phyloP scores from a whole-genome alignment of 2,888 invertebrate genomes.

The Leptopilina myrica region DNA sequence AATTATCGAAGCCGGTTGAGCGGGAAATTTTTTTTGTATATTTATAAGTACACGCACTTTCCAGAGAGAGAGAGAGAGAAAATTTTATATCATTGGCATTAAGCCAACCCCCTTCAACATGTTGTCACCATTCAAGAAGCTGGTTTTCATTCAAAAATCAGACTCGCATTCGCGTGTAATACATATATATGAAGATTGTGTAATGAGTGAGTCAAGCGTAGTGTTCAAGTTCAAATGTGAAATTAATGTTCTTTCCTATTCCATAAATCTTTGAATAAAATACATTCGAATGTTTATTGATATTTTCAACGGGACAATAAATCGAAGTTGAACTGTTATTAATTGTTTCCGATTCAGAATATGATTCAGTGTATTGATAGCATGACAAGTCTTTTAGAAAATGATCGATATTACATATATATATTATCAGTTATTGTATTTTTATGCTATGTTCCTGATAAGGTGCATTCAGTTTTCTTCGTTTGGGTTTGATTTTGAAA shows the following conservation, averaged over 20 bases:
- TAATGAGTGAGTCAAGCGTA: conserved; percentile 1
- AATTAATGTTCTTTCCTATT: conserved; percentile 13
- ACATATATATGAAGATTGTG: not conserved
- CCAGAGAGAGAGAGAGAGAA: not conserved
- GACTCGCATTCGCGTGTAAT: not conserved
- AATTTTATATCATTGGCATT: conserved; percentile 24
- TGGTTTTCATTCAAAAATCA: conserved; percentile 26
- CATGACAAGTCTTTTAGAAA: too few species aligned
- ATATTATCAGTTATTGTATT: too few species aligned
- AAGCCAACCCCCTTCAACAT: conserved; percentile 11
- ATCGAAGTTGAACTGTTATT: not conserved
- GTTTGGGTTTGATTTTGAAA: too few species aligned
- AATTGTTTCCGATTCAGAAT: not conserved
- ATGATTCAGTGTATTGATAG: too few species aligned
- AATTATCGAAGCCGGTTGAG: not conserved
- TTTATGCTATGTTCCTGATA: too few species aligned
- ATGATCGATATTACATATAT: too few species aligned
- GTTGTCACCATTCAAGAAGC: conserved; percentile 22
- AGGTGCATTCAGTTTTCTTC: too few species aligned
- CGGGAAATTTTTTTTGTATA: not conserved
- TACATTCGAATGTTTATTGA: not conserved
- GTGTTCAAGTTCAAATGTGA: conserved; percentile 3
- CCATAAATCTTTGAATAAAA: not conserved
- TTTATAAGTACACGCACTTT: not conserved
- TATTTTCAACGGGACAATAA: not conserved